Evolutionary conservation across 2,113 vertebrate genomes (phyloP).

Genomic region (Laterallus jamaicensis): DNA sequence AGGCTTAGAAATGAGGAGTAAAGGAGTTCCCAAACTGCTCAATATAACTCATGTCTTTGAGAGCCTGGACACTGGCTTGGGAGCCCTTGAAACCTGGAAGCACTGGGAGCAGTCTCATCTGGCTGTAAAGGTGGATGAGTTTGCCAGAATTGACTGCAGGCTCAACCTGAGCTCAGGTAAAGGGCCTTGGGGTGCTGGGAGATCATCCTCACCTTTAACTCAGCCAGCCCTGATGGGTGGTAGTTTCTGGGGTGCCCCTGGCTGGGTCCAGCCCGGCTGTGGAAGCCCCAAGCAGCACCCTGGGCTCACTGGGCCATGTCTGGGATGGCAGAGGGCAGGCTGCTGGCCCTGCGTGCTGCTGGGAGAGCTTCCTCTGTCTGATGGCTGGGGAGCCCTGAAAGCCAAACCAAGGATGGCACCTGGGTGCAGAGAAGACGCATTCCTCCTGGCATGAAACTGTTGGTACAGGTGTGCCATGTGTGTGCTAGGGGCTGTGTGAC

Average conservation of each 20-base stretch:
- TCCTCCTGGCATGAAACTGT: neutral
- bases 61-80: neutral
- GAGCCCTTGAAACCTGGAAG: neutral
- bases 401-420: neutral
- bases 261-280: neutral
- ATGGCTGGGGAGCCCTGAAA: neutral
- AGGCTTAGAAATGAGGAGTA: neutral
- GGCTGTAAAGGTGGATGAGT: neutral
- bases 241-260: neutral
- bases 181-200: neutral
- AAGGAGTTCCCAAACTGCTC: neutral
- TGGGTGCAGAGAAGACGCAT: neutral
- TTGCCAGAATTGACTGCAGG: neutral
- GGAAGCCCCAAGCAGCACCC: neutral
- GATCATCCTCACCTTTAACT: neutral
- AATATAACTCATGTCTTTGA: neutral
- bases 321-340: neutral
- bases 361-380: fast-evolving
- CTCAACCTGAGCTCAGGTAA: neutral
- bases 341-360: neutral
- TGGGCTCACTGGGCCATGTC: neutral
- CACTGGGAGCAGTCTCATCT: fast-evolving
- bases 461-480: neutral
- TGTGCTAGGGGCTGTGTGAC: too few relatives aligned
- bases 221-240: neutral